These are phyloP conservation scores for Artibeus jamaicensis DNA, from an alignment of 2,797 vertebrate genomes.

Conservation along the genomic window DNA sequence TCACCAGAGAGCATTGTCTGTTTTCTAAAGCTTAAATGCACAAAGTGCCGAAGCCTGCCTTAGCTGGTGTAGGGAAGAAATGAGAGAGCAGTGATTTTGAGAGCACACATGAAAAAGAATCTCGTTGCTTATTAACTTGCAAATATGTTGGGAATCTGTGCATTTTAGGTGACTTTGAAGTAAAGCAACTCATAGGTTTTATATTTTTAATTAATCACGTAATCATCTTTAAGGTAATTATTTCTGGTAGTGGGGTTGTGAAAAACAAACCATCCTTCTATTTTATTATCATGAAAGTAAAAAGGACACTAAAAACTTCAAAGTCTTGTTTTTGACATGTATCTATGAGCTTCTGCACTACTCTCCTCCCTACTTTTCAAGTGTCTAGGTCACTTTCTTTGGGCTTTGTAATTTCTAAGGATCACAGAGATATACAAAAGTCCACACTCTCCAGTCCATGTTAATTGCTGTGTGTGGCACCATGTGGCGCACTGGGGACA, in stretches of 20 bases:
- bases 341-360: neutral
- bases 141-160: neutral
- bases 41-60: neutral
- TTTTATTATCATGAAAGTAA: neutral
- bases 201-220: neutral
- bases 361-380: neutral
- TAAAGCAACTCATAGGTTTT: neutral
- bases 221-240: constrained; percentile 4
- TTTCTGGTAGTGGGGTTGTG: neutral
- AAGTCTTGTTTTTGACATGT: neutral
- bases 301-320: neutral
- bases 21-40: neutral
- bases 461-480: neutral
- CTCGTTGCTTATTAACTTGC: neutral
- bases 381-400: neutral
- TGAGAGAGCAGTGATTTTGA: neutral
- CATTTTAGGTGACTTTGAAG: neutral
- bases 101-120: neutral
- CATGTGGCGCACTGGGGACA: neutral
- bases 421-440: neutral
- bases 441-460: neutral
- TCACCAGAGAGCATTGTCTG: neutral
- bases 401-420: neutral
- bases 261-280: neutral
- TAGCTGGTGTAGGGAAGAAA: neutral